Percentiles rank a stretch among this genome's conserved stretches.
These are phyloP conservation scores for Melikaiella ostensackeni DNA, from an alignment of 2,888 invertebrate genomes.

Conservation along the genomic window DNA sequence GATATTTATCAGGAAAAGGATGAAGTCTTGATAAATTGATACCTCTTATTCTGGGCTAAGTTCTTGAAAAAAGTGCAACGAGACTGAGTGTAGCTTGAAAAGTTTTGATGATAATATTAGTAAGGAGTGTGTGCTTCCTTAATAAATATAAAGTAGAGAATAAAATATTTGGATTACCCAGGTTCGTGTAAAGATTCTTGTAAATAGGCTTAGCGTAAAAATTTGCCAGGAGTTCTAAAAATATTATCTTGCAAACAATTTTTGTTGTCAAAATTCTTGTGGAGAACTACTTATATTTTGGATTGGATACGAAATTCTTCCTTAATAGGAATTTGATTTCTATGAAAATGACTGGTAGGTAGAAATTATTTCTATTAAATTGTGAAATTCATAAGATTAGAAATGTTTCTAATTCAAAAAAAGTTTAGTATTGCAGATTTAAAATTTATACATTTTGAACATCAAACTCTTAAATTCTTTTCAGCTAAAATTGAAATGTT, in stretches of 20 bases:
- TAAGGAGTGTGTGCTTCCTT: slow-evolving; percentile 33
- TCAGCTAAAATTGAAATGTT: too few relatives aligned
- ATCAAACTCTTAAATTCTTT: too few relatives aligned
- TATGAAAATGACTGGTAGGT: too few relatives aligned
- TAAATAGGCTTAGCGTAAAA: background rate
- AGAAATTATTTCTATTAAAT: too few relatives aligned
- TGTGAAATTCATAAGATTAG: too few relatives aligned
- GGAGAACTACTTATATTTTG: background rate
- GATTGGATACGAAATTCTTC: too few relatives aligned
- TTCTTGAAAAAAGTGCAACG: slow-evolving; percentile 30
- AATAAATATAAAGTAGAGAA: slow-evolving; percentile 12
- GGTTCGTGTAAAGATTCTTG: slow-evolving; percentile 2
- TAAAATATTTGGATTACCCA: slow-evolving; percentile 13
- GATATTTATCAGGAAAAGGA: background rate
- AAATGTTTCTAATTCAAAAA: too few relatives aligned
- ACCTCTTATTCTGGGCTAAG: background rate
- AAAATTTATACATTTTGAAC: too few relatives aligned
- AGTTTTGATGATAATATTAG: slow-evolving; percentile 32
- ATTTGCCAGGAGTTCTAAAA: slow-evolving; percentile 5
- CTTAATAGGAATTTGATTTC: too few relatives aligned
- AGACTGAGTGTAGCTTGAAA: slow-evolving; percentile 36
- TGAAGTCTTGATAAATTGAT: background rate
- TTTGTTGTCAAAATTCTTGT: background rate
- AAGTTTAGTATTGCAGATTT: too few relatives aligned
- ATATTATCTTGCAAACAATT: background rate